Evolutionary conservation across 2,888 invertebrate genomes (phyloP).

Genomic region (Parnassius orleans): DNA sequence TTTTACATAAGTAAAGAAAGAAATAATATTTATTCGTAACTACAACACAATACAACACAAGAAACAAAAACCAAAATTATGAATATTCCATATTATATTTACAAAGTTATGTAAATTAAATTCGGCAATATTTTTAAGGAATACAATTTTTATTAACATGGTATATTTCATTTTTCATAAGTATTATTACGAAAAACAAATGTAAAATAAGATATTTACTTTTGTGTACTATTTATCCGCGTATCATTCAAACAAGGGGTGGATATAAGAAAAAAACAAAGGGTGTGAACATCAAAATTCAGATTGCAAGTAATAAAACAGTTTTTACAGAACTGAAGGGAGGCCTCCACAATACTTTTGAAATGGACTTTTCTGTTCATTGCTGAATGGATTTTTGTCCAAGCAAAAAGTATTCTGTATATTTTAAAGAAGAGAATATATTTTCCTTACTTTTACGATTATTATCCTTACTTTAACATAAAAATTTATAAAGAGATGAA

Average conservation of each 20-base stretch:
- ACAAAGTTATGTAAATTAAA: no score
- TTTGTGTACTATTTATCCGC: conserved; percentile 9
- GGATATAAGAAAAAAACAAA: conserved; percentile 35
- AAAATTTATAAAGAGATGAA: no score
- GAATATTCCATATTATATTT: no score
- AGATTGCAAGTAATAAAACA: conserved; percentile 63
- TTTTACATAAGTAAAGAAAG: no score
- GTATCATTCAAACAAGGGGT: conserved; percentile 23
- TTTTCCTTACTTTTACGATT: no score
- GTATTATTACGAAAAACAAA: neutral
- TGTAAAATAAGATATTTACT: conserved; percentile 17
- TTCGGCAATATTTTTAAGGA: no score
- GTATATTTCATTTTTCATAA: no score
- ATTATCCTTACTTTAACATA: no score
- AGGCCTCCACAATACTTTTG: conserved; percentile 40
- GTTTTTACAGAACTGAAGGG: conserved; percentile 56
- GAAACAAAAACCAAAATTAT: conserved; percentile 4
- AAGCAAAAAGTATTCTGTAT: no score
- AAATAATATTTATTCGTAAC: no score
- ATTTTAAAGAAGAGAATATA: no score
- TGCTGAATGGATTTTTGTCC: conserved; percentile 10
- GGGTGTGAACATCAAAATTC: conserved; percentile 47
- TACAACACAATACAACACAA: neutral
- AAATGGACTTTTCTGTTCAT: conserved; percentile 32
- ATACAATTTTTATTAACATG: no score